A percentile compares a stretch with the other conserved stretches of the same genome.
phyloP scores from a whole-genome alignment of 2,888 invertebrate genomes.

The Eupithecia centaureata region DNA sequence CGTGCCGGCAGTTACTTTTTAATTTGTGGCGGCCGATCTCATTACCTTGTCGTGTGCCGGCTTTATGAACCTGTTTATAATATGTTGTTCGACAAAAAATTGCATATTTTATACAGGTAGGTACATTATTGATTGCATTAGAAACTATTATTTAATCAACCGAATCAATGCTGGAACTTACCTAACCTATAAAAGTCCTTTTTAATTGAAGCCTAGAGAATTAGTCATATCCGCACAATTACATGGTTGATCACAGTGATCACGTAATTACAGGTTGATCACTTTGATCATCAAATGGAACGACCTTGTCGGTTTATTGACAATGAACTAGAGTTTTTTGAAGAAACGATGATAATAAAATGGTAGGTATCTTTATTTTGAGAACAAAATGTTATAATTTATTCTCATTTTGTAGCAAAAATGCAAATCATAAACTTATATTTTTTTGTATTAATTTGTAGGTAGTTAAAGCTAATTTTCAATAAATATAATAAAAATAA shows the following conservation, averaged over 20 bases:
- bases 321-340: constrained; percentile 41
- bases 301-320: constrained; percentile 58
- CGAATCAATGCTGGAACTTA: constrained; percentile 11
- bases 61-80: constrained; percentile 1
- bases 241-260: constrained; percentile 26
- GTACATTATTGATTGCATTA: no score
- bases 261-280: constrained; percentile 38
- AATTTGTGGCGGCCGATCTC: constrained; percentile 31
- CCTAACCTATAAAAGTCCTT: constrained; percentile 9
- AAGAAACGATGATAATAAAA: neutral
- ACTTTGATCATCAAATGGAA: constrained; percentile 53
- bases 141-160: constrained; percentile 21
- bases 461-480: no score
- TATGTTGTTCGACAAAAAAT: neutral
- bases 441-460: no score
- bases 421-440: no score
- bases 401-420: no score
- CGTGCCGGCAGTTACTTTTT: constrained; percentile 67
- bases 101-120: no score
- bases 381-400: no score
- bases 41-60: constrained; percentile 10
- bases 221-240: constrained; percentile 46
- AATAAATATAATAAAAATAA: no score
- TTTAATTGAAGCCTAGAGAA: constrained; percentile 27
- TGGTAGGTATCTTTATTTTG: neutral